Percentiles rank a stretch among this genome's conserved stretches.
Evolutionary conservation across 2,888 invertebrate genomes (phyloP).

Genomic region (Papilio protenor): DNA sequence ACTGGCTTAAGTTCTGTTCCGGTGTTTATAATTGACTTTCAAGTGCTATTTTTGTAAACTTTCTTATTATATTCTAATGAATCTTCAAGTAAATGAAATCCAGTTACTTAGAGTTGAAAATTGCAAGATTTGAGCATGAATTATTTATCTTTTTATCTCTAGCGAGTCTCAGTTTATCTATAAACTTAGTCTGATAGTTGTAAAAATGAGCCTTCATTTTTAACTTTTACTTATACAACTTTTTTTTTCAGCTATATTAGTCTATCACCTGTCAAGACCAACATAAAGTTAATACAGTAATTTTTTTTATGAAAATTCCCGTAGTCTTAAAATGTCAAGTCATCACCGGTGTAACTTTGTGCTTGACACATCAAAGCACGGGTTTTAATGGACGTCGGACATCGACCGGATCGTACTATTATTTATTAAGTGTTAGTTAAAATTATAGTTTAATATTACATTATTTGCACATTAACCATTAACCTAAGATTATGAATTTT

Average conservation of each 20-base stretch:
- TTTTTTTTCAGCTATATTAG: not conserved
- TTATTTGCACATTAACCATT: too few relatives aligned
- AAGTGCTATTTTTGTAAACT: not conserved
- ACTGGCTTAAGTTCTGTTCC: not conserved
- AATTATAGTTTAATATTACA: not conserved
- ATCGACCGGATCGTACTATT: constrained; percentile 41
- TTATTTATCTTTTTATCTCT: not conserved
- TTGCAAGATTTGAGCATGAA: not conserved
- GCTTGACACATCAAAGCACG: constrained; percentile 58
- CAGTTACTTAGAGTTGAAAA: not conserved
- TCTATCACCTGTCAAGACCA: constrained; percentile 10
- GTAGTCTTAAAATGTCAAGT: constrained; percentile 57
- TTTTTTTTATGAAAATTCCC: not conserved
- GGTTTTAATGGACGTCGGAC: constrained; percentile 56
- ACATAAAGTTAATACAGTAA: not conserved
- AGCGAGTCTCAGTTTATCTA: not conserved
- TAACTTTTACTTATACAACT: not conserved
- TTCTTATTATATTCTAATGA: not conserved
- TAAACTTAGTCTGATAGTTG: not conserved
- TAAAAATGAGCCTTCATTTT: not conserved
- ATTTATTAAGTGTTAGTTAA: not conserved
- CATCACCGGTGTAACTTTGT: constrained; percentile 54
- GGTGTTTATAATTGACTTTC: constrained; percentile 9
- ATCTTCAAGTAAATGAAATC: not conserved
- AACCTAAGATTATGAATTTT: too few relatives aligned